Base-by-base conservation (phyloP, 2,888 invertebrate species). In the Chironomus tentans region DNA sequence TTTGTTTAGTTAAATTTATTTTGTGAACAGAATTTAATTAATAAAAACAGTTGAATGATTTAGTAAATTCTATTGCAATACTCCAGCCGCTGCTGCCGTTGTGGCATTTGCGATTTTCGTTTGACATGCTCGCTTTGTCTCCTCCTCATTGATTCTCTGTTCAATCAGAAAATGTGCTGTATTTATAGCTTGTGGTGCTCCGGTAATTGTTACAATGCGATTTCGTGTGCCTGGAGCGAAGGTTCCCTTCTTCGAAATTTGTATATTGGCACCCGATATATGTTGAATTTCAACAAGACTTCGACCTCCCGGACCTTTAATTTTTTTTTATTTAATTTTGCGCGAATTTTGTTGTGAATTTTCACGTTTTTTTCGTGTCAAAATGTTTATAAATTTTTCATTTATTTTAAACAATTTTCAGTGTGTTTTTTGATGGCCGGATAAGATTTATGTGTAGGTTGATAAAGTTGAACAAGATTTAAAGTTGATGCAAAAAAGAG, bases 241-340 rank as follows among this genome's bases (percentile, higher is more conserved):
- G 82, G 94, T 94, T 84, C 97, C 97, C 87, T 97, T 97, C 89
- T 97, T 97, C 80, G 96, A 96, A 87, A 98, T 97, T 88, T 97
- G 97, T 86, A 98, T 96, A 87, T 93, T 96, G 85, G 97, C 96
- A 85, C 97, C 96, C 83, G 95, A 96, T 87, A 92, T 89, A 87
- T 96, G 95, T 87, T 97, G 97, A 86, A 98, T 95, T 88, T 98
- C 97, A 82, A 96, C 93, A 84, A 98, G 90, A 85, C 95, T 93
- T 86, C 95, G 92, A 79, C 97, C 98, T 83, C 95, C 97, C 80
- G 96, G 97, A 83, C 93, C 91, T 91, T 86, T 83, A 83, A 82
- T 79, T 79, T 48, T 75, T 78, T 78, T 77, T 65, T 68, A 56
- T 47, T 69, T 75, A 78, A 76, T 76, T 76, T 76, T 22, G 24